Evolutionary conservation across 1,140 invertebrate genomes (phyloP), one percentile per base, ranked within the genome.

Genomic region (Orius insidiosus): DNA sequence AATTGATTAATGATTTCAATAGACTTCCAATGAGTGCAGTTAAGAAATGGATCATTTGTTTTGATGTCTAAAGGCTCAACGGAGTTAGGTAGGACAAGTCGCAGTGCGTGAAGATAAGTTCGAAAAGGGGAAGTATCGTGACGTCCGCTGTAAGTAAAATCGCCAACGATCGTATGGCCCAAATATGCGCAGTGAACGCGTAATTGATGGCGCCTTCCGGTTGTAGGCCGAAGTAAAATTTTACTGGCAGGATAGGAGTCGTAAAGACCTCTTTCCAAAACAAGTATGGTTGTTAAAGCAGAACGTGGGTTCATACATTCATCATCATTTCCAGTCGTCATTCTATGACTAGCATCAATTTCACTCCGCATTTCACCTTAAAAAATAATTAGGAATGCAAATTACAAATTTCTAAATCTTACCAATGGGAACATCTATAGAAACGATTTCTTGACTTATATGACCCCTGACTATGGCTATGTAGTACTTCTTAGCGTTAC

Each of bases 101-200:
- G 67, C 48, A 67, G 68, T 1, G 81, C 70, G 60, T 87, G 83
- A 19, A 86, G 63, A 62, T 77, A 85, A 68, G 84, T 85, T 53
- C 83, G 61, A 46, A 70, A 63, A 5, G 81, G 78, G 13, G 63
- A 56, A 15, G 63, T 59, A 58, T 86, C 83, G 37, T 60, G 62
- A 46, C 68, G 60, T 54, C 73, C 64, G 48, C 77, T 82, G 58
- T 86, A 87, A 0, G 80, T 85, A 57, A 75, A 86, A 63, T 88
- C 84, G 4, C 83, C 83, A 16, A 86, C 67, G 18, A 87, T 78
- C 0, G 74, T 77, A 59, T 88, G 82, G 1, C 80, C 80, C 15
- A 83, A 68, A 35, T 70, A 56, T 34, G 60, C 58, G 55, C 78
- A 81, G 55, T 87, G 84, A 5, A 85, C 74, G 13, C 83, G 61